Evolutionary conservation across 30 jellyfish, hydroid and myxozoan species (phyloP).

Genomic region (Hydractinia symbiolongicarpus): DNA sequence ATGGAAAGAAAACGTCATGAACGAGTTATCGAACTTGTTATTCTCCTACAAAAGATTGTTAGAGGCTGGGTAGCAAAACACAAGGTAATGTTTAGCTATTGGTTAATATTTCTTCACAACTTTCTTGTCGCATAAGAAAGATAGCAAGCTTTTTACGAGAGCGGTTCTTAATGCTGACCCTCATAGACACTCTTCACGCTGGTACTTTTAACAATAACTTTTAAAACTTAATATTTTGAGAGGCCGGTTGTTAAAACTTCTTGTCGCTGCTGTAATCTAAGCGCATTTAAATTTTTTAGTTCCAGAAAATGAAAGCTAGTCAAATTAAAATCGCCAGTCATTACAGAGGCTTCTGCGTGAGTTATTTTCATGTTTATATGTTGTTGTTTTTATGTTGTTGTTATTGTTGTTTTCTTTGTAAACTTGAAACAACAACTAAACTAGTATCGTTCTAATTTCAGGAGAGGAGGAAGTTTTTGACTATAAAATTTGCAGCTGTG

Average conservation of each 20-base stretch:
- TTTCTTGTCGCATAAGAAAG: no score
- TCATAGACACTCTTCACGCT: no score
- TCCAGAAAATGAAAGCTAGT: slow-evolving; percentile 72
- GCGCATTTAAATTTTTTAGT: slow-evolving; percentile 25
- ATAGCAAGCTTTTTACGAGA: no score
- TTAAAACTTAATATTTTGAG: no score
- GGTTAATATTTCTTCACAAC: no score
- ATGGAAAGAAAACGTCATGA: slow-evolving; percentile 73
- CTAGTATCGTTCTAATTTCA: neutral
- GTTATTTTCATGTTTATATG: neutral
- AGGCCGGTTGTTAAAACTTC: no score
- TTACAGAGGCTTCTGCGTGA: slow-evolving; percentile 63
- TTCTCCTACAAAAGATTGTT: slow-evolving; percentile 65
- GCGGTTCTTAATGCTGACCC: no score
- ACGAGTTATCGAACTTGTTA: slow-evolving; percentile 59
- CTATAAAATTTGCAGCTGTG: slow-evolving; percentile 49
- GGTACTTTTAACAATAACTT: no score
- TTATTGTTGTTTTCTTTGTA: neutral
- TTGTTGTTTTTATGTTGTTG: neutral
- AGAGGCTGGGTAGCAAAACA: slow-evolving; percentile 88
- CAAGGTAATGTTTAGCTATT: slow-evolving; percentile 48
- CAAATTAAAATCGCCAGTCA: slow-evolving; percentile 77
- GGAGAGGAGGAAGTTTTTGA: slow-evolving; percentile 60
- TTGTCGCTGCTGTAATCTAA: neutral
- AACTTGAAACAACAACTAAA: neutral